These are phyloP conservation scores for Fopius arisanus DNA, from an alignment of 1,140 invertebrate species.

Conservation along the genomic window DNA sequence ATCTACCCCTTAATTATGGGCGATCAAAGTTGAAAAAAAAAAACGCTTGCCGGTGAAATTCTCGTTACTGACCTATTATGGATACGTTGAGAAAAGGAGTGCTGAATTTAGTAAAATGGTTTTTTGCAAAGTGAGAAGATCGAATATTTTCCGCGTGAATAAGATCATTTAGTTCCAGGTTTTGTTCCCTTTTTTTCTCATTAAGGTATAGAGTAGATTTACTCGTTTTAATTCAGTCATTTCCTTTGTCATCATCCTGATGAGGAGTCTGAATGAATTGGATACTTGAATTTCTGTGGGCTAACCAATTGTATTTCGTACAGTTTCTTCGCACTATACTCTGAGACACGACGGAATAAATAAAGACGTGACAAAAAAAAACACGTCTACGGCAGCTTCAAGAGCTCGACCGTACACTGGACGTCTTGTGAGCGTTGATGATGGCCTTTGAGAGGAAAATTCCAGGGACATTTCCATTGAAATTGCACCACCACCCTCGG, in stretches of 20 bases:
- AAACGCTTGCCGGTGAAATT: no score
- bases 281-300: background rate
- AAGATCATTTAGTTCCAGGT: background rate
- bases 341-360: background rate
- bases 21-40: background rate
- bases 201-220: background rate
- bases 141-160: no score
- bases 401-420: background rate
- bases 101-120: no score
- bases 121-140: no score
- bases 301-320: background rate
- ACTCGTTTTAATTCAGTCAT: background rate
- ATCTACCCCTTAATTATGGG: background rate
- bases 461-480: background rate
- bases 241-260: background rate
- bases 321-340: background rate
- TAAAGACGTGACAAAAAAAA: background rate
- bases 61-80: no score
- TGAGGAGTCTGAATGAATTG: background rate
- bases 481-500: background rate
- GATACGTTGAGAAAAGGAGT: no score
- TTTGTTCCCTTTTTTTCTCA: background rate
- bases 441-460: background rate
- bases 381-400: background rate
- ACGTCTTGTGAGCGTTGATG: background rate